Conservation (phyloP, 2,888 invertebrate species). For the Andrena hattorfiana region DNA sequence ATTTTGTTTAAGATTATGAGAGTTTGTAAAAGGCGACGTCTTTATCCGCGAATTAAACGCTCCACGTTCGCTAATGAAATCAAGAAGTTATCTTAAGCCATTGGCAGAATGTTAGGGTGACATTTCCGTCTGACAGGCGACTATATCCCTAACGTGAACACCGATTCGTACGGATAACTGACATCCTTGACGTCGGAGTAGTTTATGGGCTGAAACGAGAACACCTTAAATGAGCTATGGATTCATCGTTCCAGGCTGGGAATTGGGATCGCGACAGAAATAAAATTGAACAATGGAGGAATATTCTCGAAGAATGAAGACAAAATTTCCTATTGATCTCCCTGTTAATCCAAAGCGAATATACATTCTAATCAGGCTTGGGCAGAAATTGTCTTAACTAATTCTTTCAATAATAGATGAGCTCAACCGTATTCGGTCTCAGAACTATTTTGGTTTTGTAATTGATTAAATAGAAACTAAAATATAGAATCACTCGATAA, state of each 20-base stretch:
- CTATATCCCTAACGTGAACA: background rate
- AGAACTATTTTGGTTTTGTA: too few relatives aligned
- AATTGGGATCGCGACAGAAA: constrained; percentile 20
- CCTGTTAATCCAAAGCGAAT: too few relatives aligned
- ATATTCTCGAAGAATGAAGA: background rate
- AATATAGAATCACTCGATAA: too few relatives aligned
- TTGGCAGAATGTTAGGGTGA: background rate
- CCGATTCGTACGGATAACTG: constrained; percentile 7
- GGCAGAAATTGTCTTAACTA: too few relatives aligned
- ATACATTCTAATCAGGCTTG: too few relatives aligned
- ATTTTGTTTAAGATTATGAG: background rate
- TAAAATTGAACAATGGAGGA: constrained; percentile 5
- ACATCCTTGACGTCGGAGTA: constrained; percentile 18
- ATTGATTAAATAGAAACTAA: too few relatives aligned
- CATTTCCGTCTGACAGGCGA: too few relatives aligned
- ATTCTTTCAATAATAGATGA: too few relatives aligned
- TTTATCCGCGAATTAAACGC: background rate
- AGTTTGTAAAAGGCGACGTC: background rate
- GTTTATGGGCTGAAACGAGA: background rate
- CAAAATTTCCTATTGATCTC: background rate
- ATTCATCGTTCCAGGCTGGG: constrained; percentile 6
- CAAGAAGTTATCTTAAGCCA: background rate
- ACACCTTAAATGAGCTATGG: background rate
- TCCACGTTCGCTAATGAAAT: background rate
- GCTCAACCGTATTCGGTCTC: too few relatives aligned